Conservation (phyloP, 1,140 invertebrate species). For the Euwallacea similis region DNA sequence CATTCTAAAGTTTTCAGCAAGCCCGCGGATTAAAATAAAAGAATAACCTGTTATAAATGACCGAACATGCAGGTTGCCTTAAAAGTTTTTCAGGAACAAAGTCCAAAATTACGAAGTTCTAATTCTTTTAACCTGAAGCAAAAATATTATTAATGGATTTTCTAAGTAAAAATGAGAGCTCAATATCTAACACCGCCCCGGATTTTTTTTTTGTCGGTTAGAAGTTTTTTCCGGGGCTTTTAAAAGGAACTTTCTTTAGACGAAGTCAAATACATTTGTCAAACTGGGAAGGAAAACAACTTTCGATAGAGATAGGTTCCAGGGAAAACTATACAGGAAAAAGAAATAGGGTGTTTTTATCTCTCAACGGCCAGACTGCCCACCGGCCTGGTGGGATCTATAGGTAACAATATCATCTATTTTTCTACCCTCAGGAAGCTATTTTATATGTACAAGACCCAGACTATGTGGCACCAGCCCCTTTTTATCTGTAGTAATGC, state of each 20-base stretch:
- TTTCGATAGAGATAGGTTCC: constrained; percentile 40
- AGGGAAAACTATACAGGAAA: constrained; percentile 34
- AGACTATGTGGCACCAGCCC: constrained; percentile 35
- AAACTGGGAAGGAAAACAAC: constrained; percentile 41
- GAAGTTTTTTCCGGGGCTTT: constrained; percentile 32
- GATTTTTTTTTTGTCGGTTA: constrained; percentile 30
- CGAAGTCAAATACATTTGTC: constrained; percentile 45
- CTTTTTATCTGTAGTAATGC: constrained; percentile 8
- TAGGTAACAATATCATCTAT: constrained; percentile 49
- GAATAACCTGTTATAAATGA: constrained; percentile 44
- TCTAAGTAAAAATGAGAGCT: constrained; percentile 45
- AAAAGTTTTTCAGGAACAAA: constrained; percentile 39
- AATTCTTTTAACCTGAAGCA: constrained; percentile 48
- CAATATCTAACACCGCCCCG: constrained; percentile 39
- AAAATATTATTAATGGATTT: constrained; percentile 51
- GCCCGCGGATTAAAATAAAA: constrained; percentile 36
- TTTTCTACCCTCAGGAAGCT: constrained; percentile 32
- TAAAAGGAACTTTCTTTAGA: constrained; percentile 35
- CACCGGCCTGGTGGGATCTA: constrained; percentile 41
- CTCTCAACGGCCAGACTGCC: constrained; percentile 39
- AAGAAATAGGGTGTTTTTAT: constrained; percentile 41
- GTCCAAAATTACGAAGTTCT: constrained; percentile 46
- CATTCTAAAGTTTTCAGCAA: constrained; percentile 43
- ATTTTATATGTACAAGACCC: constrained; percentile 28
- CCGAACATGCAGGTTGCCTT: constrained; percentile 43